phyloP scores from a whole-genome alignment of 2,113 vertebrate species.

The Natator depressus region DNA sequence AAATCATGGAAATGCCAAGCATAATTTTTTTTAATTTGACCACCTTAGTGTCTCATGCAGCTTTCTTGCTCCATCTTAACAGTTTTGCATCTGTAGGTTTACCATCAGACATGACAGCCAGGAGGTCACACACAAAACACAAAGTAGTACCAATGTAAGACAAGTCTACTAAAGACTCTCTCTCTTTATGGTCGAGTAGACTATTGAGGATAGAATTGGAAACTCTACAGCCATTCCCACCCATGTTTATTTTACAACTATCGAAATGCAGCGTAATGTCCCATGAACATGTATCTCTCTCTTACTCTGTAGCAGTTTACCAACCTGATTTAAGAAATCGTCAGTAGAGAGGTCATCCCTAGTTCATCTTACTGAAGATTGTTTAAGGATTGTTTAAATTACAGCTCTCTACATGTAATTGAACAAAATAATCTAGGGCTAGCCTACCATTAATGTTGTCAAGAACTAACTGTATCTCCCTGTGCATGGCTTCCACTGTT shows the following conservation, averaged over 20 bases:
- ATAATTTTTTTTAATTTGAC: neutral
- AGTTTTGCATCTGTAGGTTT: too few relatives aligned
- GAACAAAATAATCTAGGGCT: too few relatives aligned
- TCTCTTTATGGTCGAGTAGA: neutral
- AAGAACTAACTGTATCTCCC: too few relatives aligned
- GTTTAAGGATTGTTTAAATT: too few relatives aligned
- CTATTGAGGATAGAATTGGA: neutral
- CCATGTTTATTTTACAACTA: neutral
- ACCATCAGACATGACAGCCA: neutral
- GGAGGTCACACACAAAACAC: neutral
- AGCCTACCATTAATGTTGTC: too few relatives aligned
- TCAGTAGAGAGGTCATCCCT: neutral
- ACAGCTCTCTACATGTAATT: too few relatives aligned
- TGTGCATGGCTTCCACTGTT: too few relatives aligned
- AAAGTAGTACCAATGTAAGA: too few relatives aligned
- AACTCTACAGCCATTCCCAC: neutral
- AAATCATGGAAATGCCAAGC: neutral
- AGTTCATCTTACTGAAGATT: too few relatives aligned
- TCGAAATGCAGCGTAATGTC: neutral
- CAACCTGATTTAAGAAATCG: neutral
- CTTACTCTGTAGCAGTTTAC: neutral
- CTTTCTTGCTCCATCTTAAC: too few relatives aligned
- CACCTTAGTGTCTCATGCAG: too few relatives aligned
- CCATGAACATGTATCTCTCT: neutral
- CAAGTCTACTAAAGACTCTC: too few relatives aligned